Conservation (phyloP, 2,888 invertebrate species). For the Abrostola triplasia region DNA sequence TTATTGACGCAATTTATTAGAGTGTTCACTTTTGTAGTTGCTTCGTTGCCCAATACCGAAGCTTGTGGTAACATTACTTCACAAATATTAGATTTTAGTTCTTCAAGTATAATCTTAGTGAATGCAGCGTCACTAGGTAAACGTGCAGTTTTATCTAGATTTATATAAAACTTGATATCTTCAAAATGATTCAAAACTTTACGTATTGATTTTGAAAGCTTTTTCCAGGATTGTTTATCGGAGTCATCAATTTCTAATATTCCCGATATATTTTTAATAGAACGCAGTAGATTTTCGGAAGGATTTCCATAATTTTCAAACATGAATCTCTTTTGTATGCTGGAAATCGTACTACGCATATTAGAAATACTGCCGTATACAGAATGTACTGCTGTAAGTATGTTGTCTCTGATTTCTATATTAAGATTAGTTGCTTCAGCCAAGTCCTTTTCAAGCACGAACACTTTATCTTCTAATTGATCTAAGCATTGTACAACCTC, state of each 20-base stretch:
- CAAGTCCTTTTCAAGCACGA: conserved; percentile 76
- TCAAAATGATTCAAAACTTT: conserved; percentile 82
- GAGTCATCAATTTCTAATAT: conserved; percentile 55
- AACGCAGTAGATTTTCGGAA: conserved; percentile 70
- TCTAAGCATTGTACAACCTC: conserved; percentile 78
- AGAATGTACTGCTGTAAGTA: conserved; percentile 83
- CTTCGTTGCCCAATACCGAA: conserved; percentile 46
- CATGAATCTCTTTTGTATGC: conserved; percentile 81
- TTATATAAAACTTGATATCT: conserved; percentile 84
- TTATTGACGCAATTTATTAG: conserved; percentile 59
- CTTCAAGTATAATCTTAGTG: conserved; percentile 78
- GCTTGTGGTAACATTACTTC: conserved; percentile 58
- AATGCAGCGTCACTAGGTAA: conserved; percentile 80
- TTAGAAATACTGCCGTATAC: conserved; percentile 86
- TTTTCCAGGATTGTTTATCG: conserved; percentile 65
- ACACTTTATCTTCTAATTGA: conserved; percentile 82
- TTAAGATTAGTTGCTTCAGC: conserved; percentile 58
- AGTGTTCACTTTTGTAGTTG: conserved; percentile 45
- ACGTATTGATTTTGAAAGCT: conserved; percentile 72
- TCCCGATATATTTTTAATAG: conserved; percentile 71
- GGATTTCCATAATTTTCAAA: conserved; percentile 82
- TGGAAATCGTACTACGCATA: conserved; percentile 85
- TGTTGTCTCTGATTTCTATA: conserved; percentile 68
- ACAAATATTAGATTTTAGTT: conserved; percentile 67
- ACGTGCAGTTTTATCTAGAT: conserved; percentile 83